Percentiles rank a stretch among this genome's conserved stretches.
Conservation (phyloP, 2,113 vertebrate genomes). For the Chionis minor region DNA sequence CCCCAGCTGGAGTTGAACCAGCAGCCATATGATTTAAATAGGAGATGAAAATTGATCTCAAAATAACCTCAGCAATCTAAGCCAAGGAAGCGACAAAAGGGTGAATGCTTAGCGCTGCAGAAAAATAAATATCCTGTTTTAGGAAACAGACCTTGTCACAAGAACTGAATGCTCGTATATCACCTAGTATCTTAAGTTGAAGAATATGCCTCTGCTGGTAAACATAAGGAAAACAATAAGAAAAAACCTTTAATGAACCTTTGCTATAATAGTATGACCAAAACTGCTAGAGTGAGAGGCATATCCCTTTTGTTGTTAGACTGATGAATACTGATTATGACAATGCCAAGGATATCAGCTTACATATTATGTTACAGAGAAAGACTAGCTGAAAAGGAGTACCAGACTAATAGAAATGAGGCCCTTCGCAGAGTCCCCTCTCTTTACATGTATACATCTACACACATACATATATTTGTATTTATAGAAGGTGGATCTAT, state of each 20-base stretch:
- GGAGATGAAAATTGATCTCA: constrained; percentile 26
- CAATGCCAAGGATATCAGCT: constrained; percentile 10
- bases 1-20: constrained; percentile 24
- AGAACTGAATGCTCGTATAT: background rate
- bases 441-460: background rate
- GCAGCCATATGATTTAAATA: constrained; percentile 42
- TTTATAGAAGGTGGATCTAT: background rate
- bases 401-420: background rate
- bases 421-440: background rate
- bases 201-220: background rate
- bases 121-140: constrained; percentile 29
- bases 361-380: background rate
- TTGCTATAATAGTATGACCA: background rate
- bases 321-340: background rate
- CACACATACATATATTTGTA: background rate
- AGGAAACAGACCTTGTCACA: background rate
- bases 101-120: background rate
- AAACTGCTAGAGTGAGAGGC: constrained; percentile 8
- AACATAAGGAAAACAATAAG: background rate
- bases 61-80: constrained; percentile 21
- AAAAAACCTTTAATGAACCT: background rate
- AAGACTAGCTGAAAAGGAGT: background rate
- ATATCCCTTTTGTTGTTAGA: background rate
- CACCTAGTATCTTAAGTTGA: background rate
- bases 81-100: background rate